Evolutionary conservation across 2,113 vertebrate species (phyloP), one percentile per base, ranked within the genome.

Genomic region (Hemiscyllium ocellatum): DNA sequence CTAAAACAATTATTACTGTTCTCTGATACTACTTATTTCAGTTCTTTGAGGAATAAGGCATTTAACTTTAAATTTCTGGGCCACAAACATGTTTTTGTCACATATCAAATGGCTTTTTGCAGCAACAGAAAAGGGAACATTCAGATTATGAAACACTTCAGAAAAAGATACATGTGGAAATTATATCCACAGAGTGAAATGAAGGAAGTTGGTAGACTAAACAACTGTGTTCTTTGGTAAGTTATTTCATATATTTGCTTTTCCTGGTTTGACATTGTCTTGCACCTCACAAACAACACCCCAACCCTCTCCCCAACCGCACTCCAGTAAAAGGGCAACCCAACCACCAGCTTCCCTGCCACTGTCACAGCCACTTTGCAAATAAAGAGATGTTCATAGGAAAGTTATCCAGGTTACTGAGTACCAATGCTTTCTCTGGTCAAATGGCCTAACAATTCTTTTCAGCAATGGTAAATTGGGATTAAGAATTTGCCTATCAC

Each of bases 1-100:
- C 87, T n/a, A 93, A 93, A 66, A 65, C 61, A 66, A 93, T 47
- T n/a, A 6, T 33, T 7, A 66, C 2, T 66, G 29, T 66, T 93
- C 89, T 93, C 17, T 93, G 89, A 66, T 93, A 93, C 37, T 66
- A 93, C 20, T 93, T 66, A 6, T n/a, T 93, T 93, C 89, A 20
- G 61, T 93, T 93, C 33, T 93, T 61, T 61, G 33, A 93, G 61
- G 17, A 93, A 20, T 17, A 68, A 83, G 37, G 89, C 29, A 20
- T 93, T 93, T 93, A 66, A 33, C 66, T 70, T 93, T 93, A n/a
- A 93, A 17, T 66, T 66, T 68, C 56, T 42, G 89, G 37, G 65
- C 33, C 61, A 93, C 89, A 66, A 24, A 37, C n/a, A 37, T 93
- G 61, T 93, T 68, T 93, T 66, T 19, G 89, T 93, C 89, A 93